Base-by-base conservation (phyloP, 2,888 invertebrate genomes). In the Drosophila paramelanica region DNA sequence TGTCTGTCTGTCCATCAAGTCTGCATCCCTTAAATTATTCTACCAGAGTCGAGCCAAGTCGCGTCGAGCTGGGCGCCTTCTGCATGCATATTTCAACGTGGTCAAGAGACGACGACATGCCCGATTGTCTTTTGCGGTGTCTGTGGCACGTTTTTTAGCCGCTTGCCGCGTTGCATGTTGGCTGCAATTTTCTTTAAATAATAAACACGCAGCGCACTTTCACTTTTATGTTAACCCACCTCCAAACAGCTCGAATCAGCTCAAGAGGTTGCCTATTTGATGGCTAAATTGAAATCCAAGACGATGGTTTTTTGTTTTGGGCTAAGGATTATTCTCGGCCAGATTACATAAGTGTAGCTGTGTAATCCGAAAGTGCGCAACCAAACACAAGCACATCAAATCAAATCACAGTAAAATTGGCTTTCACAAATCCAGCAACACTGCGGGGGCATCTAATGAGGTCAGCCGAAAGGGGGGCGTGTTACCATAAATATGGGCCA, bases 181-280 rank as follows among this genome's bases (percentile, higher is more conserved):
- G 10, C 53, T 77, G 77, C 87, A 87, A 81, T 88, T 85, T 88
- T 67, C 79, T 64, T 79, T 60, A 74, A 83, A 83, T 69, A 85
- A 73, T 77, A 73, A 81, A 87, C 77, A 86, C 76, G 67, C 64
- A 65, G 66, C 62, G 67, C 58, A 87, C 87, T 84, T 86, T 84
- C 83, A 69, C 88, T 84, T 86, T 84, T 75, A 62, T 73, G 75
- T 77, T 85, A 79, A 59, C 71, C 81, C 23, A 4, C 23, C 23
- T 1, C 23, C 74, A 60, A 60, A 52, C 47, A 14, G n/a, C 42
- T 23, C 13, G 36, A 23, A 14, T n/a, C 31, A 33, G 25, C 17
- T 39, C 6, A 27, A 27, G 10, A 14, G 27, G 27, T 10, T 11
- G 52, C 36, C 60, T 45, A 51, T 55, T 62, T 50, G 52, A 73